Conservation (phyloP, 2,888 invertebrate species). For the Eupithecia subumbrata region DNA sequence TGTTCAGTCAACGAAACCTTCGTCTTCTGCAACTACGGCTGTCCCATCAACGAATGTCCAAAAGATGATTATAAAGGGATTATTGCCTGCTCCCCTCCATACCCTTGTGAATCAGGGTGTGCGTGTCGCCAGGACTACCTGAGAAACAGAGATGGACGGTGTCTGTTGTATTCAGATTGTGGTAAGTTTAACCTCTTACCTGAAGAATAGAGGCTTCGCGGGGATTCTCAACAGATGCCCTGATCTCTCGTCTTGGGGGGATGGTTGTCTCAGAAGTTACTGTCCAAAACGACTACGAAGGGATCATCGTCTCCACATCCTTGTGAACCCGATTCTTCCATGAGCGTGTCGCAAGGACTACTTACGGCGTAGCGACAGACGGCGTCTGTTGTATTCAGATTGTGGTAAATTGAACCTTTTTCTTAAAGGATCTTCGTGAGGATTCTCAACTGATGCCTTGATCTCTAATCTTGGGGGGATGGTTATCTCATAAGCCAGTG, state of each 20-base stretch:
- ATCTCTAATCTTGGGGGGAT: too few relatives aligned
- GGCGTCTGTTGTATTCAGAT: slow-evolving; percentile 41
- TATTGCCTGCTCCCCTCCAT: slow-evolving; percentile 50
- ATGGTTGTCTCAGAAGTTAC: neutral
- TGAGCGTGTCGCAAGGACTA: slow-evolving; percentile 57
- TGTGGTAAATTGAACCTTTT: slow-evolving; percentile 52
- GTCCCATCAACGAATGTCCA: slow-evolving; percentile 57
- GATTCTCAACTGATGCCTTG: neutral
- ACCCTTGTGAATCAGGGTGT: slow-evolving; percentile 61
- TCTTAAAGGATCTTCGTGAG: neutral
- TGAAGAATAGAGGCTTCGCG: neutral
- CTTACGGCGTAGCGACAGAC: slow-evolving; percentile 34
- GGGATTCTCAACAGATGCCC: neutral
- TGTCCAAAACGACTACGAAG: slow-evolving; percentile 43
- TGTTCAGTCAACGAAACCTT: slow-evolving; percentile 53
- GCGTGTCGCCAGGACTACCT: slow-evolving; percentile 52
- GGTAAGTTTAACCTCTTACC: slow-evolving; percentile 47
- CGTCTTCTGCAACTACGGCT: slow-evolving; percentile 50
- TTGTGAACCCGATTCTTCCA: slow-evolving; percentile 59
- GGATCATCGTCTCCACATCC: slow-evolving; percentile 45
- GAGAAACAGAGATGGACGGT: slow-evolving; percentile 32
- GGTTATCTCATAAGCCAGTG: too few relatives aligned
- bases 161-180: slow-evolving; percentile 47
- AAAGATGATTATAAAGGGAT: slow-evolving; percentile 46
- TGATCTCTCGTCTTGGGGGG: neutral